Evolutionary conservation across 2,113 vertebrate genomes (phyloP), one percentile per base, ranked within the genome.

Genomic region (Agelaius phoeniceus): DNA sequence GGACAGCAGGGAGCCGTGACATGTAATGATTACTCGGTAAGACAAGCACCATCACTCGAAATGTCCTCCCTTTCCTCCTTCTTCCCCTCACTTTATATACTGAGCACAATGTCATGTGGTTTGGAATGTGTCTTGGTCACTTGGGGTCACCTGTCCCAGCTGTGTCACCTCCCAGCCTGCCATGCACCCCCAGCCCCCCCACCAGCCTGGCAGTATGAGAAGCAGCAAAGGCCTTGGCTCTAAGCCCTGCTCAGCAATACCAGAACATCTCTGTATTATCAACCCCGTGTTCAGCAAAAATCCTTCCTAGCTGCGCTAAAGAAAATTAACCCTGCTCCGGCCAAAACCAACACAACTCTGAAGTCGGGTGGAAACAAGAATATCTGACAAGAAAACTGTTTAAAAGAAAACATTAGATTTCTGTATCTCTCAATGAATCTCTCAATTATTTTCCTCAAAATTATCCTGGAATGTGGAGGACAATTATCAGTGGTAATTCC

Each of bases 151-250:
- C 54, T 89, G 37, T 30, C 37, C 52, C 10, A 5, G 12, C 33
- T 58, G 18, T 66, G 44, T 37, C 8, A 13, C 67, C 35, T 73
- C 19, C 37, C 52, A 67, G 0, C 7, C 15, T 37, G 15, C 18
- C 19, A 9, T 5, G 1, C 18, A 37, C 27, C 4, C 52, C 2
- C 27, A 74, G 28, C 1, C 11, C 20, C 1, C 77, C 44, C 39
- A 23, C 44, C 52, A 59, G 19, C 5, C 13, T 24, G 28, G 39
- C 33, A 26, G 3, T 30, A 17, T 0, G 1, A 33, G 21, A 22
- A 54, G 33, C 28, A 46, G 46, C 12, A 46, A 59, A 67, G 37
- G 23, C 19, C 23, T 52, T 51, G 22, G 37, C 52, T 44, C 52
- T 46, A n/a, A 67, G 52, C 18, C 11, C 77, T n/a, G 27, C 39